A percentile compares a stretch with the other conserved stretches of the same genome.
Conservation (phyloP, 2,888 invertebrate species). For the Spilarctia lutea region DNA sequence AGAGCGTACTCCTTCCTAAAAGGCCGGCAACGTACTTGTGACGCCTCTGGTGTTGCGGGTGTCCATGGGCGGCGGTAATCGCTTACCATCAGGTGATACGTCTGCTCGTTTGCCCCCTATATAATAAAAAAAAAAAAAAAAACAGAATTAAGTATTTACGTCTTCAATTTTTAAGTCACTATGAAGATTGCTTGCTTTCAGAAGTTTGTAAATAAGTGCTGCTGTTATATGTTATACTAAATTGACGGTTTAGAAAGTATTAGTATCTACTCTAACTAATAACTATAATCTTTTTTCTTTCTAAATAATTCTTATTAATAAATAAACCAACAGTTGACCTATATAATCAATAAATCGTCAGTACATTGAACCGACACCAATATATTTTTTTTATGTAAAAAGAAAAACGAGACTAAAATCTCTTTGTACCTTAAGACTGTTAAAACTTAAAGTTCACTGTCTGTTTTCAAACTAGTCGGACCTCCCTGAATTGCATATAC, state of each 20-base stretch:
- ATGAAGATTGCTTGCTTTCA: neutral
- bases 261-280: no score
- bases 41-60: no score
- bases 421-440: no score
- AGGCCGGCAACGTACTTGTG: no score
- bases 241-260: neutral
- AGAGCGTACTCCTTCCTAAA: no score
- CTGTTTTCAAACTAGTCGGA: no score
- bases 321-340: neutral
- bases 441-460: no score
- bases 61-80: no score
- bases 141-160: neutral
- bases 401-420: no score
- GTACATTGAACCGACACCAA: neutral
- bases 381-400: neutral
- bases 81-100: no score
- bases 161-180: neutral
- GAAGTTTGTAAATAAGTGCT: neutral
- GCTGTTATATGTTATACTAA: neutral
- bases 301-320: neutral
- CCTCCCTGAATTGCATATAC: neutral
- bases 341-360: neutral
- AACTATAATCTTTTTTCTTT: neutral
- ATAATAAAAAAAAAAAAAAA: no score
- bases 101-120: no score